These are phyloP conservation scores for Lasius fuliginosus DNA, from an alignment of 2,888 invertebrate genomes.

Conservation along the genomic window DNA sequence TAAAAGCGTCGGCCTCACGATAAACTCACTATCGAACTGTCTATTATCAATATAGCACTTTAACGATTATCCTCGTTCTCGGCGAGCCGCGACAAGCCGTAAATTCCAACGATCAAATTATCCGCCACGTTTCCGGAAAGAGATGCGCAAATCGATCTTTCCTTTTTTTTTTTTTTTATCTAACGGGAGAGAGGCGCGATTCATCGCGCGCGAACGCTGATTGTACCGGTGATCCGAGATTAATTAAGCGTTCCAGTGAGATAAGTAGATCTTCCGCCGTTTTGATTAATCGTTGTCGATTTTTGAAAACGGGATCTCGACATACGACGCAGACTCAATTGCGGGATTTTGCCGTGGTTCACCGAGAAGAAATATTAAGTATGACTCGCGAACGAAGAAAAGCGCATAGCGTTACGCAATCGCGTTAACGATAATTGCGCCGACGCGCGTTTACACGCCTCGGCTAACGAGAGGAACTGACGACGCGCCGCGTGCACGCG, in stretches of 20 bases:
- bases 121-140: slow-evolving; percentile 30
- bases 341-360: background rate
- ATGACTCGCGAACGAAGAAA: slow-evolving; percentile 11
- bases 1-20: slow-evolving; percentile 20
- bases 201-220: slow-evolving; percentile 43
- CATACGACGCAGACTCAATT: background rate
- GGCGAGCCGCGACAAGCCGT: slow-evolving; percentile 21
- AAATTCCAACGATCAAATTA: slow-evolving; percentile 61
- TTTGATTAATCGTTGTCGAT: background rate
- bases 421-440: slow-evolving; percentile 19
- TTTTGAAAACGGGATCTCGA: background rate
- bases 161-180: slow-evolving; percentile 1
- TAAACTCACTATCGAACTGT: slow-evolving; percentile 29
- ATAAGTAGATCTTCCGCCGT: background rate
- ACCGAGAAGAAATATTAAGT: background rate
- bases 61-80: background rate
- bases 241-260: slow-evolving; percentile 30
- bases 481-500: slow-evolving; percentile 1
- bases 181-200: slow-evolving; percentile 22
- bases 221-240: slow-evolving; percentile 33
- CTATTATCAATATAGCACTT: slow-evolving; percentile 12
- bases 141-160: slow-evolving; percentile 49
- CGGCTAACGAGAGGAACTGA: slow-evolving; percentile 7
- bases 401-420: slow-evolving; percentile 44
- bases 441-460: slow-evolving; percentile 30